These are phyloP conservation scores for Hedya salicella DNA, from an alignment of 2,888 invertebrate species.

Conservation along the genomic window DNA sequence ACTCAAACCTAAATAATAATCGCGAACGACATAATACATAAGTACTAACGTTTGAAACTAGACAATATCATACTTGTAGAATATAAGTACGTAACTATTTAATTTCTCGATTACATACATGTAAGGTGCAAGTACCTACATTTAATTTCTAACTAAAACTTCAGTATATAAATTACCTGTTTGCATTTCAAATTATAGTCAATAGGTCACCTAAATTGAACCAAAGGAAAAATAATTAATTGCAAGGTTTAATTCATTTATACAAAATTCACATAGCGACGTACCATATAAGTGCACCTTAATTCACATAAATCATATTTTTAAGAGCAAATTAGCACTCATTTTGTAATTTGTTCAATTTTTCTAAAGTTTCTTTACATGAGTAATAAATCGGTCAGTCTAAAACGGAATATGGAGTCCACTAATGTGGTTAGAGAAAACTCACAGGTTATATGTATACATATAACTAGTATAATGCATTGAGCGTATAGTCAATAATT, in stretches of 20 bases:
- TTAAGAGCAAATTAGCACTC: slow-evolving; percentile 58
- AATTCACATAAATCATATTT: slow-evolving; percentile 62
- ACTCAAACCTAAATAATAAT: too few species aligned
- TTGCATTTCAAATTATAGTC: neutral
- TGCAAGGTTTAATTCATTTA: slow-evolving; percentile 63
- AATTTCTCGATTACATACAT: too few species aligned
- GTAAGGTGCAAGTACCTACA: too few species aligned
- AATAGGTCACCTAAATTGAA: neutral
- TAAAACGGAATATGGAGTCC: slow-evolving; percentile 10
- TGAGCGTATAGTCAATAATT: slow-evolving; percentile 20
- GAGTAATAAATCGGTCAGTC: slow-evolving; percentile 5
- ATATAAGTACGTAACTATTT: too few species aligned
- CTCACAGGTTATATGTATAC: slow-evolving; percentile 30
- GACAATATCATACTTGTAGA: too few species aligned
- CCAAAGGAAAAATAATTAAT: slow-evolving; percentile 45
- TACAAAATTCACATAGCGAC: slow-evolving; percentile 66
- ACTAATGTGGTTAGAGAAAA: slow-evolving; percentile 17
- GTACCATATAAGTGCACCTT: slow-evolving; percentile 56
- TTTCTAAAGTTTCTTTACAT: slow-evolving; percentile 50
- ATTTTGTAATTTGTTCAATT: slow-evolving; percentile 67
- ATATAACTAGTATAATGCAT: slow-evolving; percentile 36
- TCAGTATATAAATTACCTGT: slow-evolving; percentile 14
- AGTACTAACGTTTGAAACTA: too few species aligned
- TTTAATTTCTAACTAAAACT: slow-evolving; percentile 1
- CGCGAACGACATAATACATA: too few species aligned